These are phyloP conservation scores for Eunapius fragilis DNA, from an alignment of 37 sponge, comb jelly and placozoan species.

Conservation along the genomic window DNA sequence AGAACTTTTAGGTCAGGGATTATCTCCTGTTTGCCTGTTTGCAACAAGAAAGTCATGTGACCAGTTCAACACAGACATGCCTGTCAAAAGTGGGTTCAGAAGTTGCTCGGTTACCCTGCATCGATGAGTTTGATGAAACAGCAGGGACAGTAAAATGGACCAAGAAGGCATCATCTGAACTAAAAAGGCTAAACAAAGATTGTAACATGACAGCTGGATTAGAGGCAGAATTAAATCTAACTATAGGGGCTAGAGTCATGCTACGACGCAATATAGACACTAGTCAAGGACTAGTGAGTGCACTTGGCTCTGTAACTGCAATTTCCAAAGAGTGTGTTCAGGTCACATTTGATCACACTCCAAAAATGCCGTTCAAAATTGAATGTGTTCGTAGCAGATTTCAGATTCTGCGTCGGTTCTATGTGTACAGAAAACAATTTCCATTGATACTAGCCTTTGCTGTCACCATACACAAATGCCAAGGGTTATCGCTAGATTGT, in stretches of 20 bases:
- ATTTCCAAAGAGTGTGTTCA: neutral
- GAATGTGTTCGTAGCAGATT: constrained; percentile 40
- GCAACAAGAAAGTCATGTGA: constrained; percentile 27
- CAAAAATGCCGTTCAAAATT: constrained; percentile 15
- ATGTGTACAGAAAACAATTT: constrained; percentile 55
- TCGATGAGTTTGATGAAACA: constrained; percentile 66
- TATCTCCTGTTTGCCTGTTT: constrained; percentile 36
- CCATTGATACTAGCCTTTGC: constrained; percentile 53
- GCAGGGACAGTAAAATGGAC: constrained; percentile 59
- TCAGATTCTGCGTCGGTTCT: constrained; percentile 34
- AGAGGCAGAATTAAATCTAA: constrained; percentile 32
- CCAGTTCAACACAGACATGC: constrained; percentile 39
- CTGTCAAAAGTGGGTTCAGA: constrained; percentile 9
- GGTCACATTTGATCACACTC: constrained; percentile 60
- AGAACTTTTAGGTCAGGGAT: constrained; percentile 16
- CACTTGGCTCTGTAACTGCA: constrained; percentile 36
- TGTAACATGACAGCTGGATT: constrained; percentile 69
- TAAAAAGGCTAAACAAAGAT: constrained; percentile 66
- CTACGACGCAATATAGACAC: constrained; percentile 64
- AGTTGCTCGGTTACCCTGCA: constrained; percentile 4
- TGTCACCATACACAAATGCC: constrained; percentile 53
- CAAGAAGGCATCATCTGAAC: constrained; percentile 20
- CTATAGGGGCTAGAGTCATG: constrained; percentile 73
- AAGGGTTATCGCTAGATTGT: constrained; percentile 46
- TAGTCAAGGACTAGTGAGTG: constrained; percentile 51